Conservation (phyloP, 2,797 vertebrate genomes). For the Rhabdomys pumilio region DNA sequence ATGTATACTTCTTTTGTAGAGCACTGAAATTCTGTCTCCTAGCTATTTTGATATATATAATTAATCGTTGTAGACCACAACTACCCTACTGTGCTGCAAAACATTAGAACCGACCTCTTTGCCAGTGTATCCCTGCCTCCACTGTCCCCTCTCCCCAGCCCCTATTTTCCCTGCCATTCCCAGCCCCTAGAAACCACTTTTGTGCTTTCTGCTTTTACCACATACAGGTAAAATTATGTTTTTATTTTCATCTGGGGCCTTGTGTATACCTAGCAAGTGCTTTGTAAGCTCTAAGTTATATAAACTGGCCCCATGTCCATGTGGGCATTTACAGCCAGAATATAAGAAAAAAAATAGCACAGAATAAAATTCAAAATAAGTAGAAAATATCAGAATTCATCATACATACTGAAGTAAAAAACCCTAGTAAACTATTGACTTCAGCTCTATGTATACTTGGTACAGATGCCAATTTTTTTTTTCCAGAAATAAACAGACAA, state of each 20-base stretch:
- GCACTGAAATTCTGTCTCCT: neutral
- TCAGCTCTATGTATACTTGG: neutral
- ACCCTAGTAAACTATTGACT: neutral
- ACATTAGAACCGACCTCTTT: neutral
- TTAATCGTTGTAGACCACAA: neutral
- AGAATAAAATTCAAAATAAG: constrained; percentile 36
- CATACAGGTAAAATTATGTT: neutral
- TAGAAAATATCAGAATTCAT: constrained; percentile 1
- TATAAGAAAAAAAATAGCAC: constrained; percentile 58
- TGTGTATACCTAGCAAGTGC: neutral
- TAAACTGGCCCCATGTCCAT: neutral
- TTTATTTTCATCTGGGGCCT: neutral
- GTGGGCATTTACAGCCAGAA: constrained; percentile 3
- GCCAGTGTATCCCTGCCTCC: accelerated
- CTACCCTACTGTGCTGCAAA: neutral
- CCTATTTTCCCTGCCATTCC: too few species aligned
- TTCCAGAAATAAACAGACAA: constrained; percentile 53
- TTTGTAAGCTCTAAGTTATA: neutral
- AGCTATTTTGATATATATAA: neutral
- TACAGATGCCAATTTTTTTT: constrained; percentile 35
- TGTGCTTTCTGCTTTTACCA: neutral
- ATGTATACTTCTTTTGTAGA: neutral
- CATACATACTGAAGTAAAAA: neutral
- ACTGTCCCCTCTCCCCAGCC: neutral
- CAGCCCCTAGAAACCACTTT: neutral